These are phyloP conservation scores for Pimephales promelas DNA, from an alignment of 2,113 vertebrate genomes.

Conservation along the genomic window DNA sequence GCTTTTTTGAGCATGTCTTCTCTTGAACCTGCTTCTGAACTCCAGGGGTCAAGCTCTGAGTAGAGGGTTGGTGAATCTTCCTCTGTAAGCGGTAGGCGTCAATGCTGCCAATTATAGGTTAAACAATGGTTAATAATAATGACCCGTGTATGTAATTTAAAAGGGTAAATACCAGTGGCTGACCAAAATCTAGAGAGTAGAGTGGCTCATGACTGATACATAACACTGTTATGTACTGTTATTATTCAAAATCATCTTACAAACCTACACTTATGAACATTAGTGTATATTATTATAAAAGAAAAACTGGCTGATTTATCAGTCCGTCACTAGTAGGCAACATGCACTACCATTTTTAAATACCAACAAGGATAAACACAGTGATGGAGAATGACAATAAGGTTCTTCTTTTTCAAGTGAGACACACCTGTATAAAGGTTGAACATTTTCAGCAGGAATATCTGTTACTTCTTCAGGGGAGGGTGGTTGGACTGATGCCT, in stretches of 20 bases:
- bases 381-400: not conserved
- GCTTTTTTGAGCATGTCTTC: conserved; percentile 48
- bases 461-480: conserved; percentile 51
- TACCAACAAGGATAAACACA: not conserved
- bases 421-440: conserved; percentile 75
- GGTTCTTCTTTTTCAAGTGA: not conserved
- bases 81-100: conserved; percentile 75
- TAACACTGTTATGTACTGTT: not conserved
- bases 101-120: conserved; percentile 63
- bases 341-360: not conserved
- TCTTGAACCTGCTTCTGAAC: conserved; percentile 54
- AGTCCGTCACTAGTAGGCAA: not conserved
- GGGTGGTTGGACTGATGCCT: conserved; percentile 53
- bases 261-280: not conserved
- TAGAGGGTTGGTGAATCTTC: conserved; percentile 54
- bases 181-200: not conserved
- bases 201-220: not conserved
- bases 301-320: not conserved
- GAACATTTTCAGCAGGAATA: conserved; percentile 50
- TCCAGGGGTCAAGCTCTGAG: conserved; percentile 60
- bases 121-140: not conserved
- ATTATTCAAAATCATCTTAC: not conserved
- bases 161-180: not conserved
- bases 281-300: not conserved
- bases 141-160: not conserved